A percentile compares a stretch with the other conserved stretches of the same genome.
Conservation (phyloP, 2,797 vertebrate genomes). For the Hapalemur alaotrensis region DNA sequence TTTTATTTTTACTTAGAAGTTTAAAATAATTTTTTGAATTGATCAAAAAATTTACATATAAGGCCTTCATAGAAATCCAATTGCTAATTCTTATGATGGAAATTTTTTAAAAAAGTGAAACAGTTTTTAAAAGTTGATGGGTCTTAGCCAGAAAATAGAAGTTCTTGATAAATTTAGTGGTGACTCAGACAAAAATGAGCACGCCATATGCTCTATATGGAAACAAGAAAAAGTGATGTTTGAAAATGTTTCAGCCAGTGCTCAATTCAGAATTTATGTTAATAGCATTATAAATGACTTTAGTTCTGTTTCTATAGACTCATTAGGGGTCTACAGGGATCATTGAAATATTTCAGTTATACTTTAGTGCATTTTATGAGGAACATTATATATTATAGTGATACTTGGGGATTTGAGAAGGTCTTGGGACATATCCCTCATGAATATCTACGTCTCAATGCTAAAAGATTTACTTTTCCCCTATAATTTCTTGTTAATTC, state of each 20-base stretch:
- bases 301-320: conserved; percentile 64
- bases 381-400: conserved; percentile 59
- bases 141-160: conserved; percentile 13
- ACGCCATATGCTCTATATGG: conserved; percentile 42
- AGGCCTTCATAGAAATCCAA: neutral
- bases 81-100: neutral
- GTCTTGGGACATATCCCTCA: conserved; percentile 38
- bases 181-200: conserved; percentile 44
- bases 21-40: neutral
- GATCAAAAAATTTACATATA: neutral
- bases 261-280: conserved; percentile 59
- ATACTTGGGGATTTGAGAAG: conserved; percentile 49
- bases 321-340: conserved; percentile 62
- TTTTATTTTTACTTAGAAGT: neutral
- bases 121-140: conserved; percentile 15
- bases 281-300: conserved; percentile 63
- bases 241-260: conserved; percentile 30
- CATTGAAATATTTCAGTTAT: conserved; percentile 63
- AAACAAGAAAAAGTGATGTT: conserved; percentile 42
- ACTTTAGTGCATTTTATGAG: conserved; percentile 60
- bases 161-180: neutral
- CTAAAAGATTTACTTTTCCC: neutral
- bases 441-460: conserved; percentile 25
- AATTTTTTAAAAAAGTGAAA: neutral
- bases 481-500: conserved; percentile 49